phyloP scores from a whole-genome alignment of 2,113 vertebrate species.

The Salminus brasiliensis region DNA sequence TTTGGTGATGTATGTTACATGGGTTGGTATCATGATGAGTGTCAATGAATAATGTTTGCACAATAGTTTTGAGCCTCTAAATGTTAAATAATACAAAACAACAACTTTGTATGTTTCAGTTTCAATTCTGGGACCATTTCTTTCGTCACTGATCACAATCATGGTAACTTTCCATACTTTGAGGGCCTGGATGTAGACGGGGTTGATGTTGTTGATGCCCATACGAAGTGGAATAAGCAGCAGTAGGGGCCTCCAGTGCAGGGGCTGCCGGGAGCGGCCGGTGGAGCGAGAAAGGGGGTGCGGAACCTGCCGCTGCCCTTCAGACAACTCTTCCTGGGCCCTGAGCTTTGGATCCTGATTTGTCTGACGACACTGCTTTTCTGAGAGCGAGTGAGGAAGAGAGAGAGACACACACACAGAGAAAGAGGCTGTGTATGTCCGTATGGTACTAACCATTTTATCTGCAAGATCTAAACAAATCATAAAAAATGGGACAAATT shows the following conservation, averaged over 20 bases:
- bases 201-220: constrained; percentile 89
- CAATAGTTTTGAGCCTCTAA: not conserved
- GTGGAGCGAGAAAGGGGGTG: not conserved
- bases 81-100: too few species aligned
- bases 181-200: constrained; percentile 83
- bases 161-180: too few species aligned
- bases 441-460: not conserved
- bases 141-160: too few species aligned
- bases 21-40: too few species aligned
- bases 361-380: constrained; percentile 80
- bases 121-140: too few species aligned
- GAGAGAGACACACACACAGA: not conserved
- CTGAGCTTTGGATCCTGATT: constrained; percentile 48
- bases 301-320: constrained; percentile 14
- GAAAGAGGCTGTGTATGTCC: not conserved
- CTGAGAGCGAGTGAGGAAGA: constrained; percentile 57
- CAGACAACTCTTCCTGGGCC: not conserved
- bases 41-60: not conserved
- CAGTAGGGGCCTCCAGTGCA: constrained; percentile 83
- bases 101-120: too few species aligned
- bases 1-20: not conserved
- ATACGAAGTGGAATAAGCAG: constrained; percentile 87
- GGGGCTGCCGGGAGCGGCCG: not conserved
- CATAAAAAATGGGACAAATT: too few species aligned
- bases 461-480: too few species aligned